Evolutionary conservation across 1,140 invertebrate genomes (phyloP).

Genomic region (Zaprionus capensis): DNA sequence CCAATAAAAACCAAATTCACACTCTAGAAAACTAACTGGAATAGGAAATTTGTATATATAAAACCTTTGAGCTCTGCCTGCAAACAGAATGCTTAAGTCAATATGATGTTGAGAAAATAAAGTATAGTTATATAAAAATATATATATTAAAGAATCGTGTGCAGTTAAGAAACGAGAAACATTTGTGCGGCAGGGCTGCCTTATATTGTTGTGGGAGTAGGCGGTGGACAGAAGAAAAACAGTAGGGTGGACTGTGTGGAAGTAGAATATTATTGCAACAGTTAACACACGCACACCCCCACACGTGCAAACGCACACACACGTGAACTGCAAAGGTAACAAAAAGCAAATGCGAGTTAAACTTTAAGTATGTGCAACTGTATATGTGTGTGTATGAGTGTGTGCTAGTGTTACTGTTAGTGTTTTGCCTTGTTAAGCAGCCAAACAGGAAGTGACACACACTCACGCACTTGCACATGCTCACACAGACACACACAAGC

Average conservation of each 20-base stretch:
- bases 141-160: neutral
- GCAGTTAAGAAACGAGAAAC: neutral
- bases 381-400: conserved; percentile 17
- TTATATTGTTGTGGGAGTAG: conserved; percentile 43
- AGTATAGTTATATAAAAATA: neutral
- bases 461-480: conserved; percentile 23
- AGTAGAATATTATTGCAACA: conserved; percentile 67
- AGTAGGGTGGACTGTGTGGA: conserved; percentile 26
- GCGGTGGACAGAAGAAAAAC: neutral
- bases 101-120: neutral
- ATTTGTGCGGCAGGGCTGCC: conserved; percentile 16
- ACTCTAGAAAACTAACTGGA: neutral
- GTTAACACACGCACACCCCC: conserved; percentile 47
- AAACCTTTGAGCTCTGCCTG: neutral
- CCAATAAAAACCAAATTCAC: neutral
- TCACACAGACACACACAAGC: neutral
- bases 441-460: conserved; percentile 61
- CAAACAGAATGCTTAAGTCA: neutral
- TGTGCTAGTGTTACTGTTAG: conserved; percentile 3
- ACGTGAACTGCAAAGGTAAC: conserved; percentile 31
- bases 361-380: conserved; percentile 60
- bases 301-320: conserved; percentile 5
- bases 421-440: conserved; percentile 58
- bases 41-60: too few species aligned
- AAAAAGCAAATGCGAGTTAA: conserved; percentile 62